phyloP scores from a whole-genome alignment of 2,797 vertebrate genomes.

The Melanotaenia nigrans region DNA sequence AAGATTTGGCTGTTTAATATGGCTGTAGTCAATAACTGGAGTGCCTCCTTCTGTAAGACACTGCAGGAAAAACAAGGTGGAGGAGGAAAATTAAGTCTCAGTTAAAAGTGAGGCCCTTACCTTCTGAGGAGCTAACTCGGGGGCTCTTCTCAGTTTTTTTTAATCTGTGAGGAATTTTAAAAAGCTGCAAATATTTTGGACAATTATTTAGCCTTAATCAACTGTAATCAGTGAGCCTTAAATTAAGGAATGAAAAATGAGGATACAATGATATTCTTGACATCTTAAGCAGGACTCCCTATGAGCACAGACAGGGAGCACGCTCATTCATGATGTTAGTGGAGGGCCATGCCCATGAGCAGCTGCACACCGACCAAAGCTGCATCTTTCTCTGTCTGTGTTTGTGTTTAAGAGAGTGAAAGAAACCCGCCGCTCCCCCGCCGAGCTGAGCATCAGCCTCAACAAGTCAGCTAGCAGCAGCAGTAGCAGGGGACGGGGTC shows the following conservation, averaged over 20 bases:
- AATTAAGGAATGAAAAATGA: constrained; percentile 49
- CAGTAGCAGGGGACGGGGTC: neutral
- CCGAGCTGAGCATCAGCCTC: constrained; percentile 74
- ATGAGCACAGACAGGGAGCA: constrained; percentile 11
- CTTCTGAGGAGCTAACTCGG: constrained; percentile 27
- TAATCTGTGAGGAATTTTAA: constrained; percentile 31
- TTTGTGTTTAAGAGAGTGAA: constrained; percentile 71
- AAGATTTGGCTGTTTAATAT: constrained; percentile 26
- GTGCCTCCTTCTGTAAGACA: constrained; percentile 26
- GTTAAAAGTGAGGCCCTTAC: constrained; percentile 49
- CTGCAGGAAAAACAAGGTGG: constrained; percentile 28
- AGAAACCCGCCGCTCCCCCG: constrained; percentile 78
- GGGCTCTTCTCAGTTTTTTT: constrained; percentile 42
- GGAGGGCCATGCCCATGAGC: constrained; percentile 62
- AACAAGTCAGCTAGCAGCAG: constrained; percentile 54
- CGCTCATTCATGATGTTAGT: constrained; percentile 29
- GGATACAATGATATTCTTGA: constrained; percentile 50
- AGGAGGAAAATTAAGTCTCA: constrained; percentile 51
- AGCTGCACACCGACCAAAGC: constrained; percentile 70
- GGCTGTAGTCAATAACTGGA: constrained; percentile 11
- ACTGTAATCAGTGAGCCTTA: constrained; percentile 34
- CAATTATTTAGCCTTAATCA: constrained; percentile 40
- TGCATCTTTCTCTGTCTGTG: constrained; percentile 42
- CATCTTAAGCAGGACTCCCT: constrained; percentile 43
- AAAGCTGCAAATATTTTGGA: constrained; percentile 10